Evolutionary conservation across 2,888 invertebrate genomes (phyloP), one percentile per base, ranked within the genome.

Genomic region (Diarsia brunnea): DNA sequence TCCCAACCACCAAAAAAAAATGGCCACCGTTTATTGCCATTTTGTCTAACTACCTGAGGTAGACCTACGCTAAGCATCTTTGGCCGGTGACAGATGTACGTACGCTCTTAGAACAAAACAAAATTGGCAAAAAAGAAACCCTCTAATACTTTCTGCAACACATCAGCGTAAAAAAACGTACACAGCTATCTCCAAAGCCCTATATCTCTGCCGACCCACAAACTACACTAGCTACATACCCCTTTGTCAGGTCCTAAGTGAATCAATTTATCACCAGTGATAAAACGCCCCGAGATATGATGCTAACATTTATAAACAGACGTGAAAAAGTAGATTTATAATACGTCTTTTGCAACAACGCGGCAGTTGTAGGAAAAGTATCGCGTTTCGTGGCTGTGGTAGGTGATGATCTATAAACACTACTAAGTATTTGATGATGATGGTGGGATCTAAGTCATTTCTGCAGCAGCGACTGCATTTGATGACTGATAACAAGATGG

Each of bases 241-340:
- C 69, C 45, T 66, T 72, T 73, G 82, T 82, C 82, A 70, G 68
- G 58, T 58, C 77, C 76, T 87, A 88, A 87, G 87, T 87, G 88
- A 84, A 87, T 73, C 88, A 81, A 88, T 87, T 87, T 87, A 87
- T 87, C 87, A 78, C 76, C 21, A 73, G 63, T 72, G 82, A 82
- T 79, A 82, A 76, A 86, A 73, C 27, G 76, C 12, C 45, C 8
- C 1, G 55, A 88, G 81, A 81, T 88, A 88, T 81, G 81, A 82
- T 67, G 66, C 67, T 49, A 80, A 78, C 88, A 76, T 76, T 80
- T 84, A 78, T 72, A 77, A 72, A 69, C 64, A 77, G 80, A 79
- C 53, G 51, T 68, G 78, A 79, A 86, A 84, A 86, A 86, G 75
- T 73, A 76, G 77, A 69, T 85, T 70, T 72, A 83, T 83, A 79